Evolutionary conservation across 2,113 vertebrate genomes (phyloP).

Genomic region (Oreotrochilus melanogaster): DNA sequence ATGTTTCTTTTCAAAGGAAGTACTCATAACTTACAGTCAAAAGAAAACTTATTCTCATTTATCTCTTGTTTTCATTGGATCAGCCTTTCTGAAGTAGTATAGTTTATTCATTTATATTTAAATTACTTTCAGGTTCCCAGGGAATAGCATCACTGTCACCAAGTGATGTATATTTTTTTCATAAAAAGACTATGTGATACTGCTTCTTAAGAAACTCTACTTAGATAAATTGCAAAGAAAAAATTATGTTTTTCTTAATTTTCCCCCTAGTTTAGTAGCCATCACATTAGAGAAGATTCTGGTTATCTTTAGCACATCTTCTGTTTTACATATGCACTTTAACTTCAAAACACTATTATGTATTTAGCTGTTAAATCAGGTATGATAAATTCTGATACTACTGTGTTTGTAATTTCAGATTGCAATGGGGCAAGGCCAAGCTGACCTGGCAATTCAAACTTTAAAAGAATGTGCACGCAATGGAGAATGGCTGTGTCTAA

Average conservation of each 20-base stretch:
- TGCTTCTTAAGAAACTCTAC: neutral
- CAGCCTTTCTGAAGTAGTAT: neutral
- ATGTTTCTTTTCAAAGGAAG: neutral
- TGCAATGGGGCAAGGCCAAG: constrained; percentile 98
- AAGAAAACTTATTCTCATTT: neutral
- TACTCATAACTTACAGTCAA: neutral
- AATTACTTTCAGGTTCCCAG: neutral
- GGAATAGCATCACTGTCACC: neutral
- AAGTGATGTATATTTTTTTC: neutral
- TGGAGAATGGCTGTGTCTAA: constrained; percentile 96
- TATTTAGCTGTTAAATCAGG: neutral
- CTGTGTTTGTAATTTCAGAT: constrained; percentile 79
- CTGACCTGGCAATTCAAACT: constrained; percentile 91
- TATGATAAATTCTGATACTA: neutral
- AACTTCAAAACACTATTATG: neutral
- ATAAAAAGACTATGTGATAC: neutral
- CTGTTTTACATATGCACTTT: accelerated
- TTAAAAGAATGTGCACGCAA: constrained; percentile 88
- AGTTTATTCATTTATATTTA: neutral
- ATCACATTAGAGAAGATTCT: neutral
- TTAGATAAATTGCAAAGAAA: neutral
- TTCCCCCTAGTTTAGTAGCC: neutral
- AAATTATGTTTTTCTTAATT: neutral
- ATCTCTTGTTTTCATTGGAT: neutral
- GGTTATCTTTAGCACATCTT: neutral